phyloP scores from a whole-genome alignment of 2,113 vertebrate species.

The Myotis yumanensis region DNA sequence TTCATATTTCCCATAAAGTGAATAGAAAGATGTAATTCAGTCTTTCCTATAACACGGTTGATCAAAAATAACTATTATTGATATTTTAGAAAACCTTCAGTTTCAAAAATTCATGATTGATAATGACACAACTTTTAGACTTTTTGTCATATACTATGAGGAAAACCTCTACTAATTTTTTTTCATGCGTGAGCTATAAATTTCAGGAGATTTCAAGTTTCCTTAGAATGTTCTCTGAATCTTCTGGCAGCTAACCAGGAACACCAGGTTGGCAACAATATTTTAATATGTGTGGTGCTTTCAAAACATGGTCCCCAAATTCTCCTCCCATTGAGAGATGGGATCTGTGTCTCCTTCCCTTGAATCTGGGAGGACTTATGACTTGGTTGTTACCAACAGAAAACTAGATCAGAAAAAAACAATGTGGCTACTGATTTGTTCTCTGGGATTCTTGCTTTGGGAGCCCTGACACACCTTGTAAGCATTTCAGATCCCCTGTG shows the following conservation, averaged over 20 bases:
- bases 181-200: background rate
- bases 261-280: background rate
- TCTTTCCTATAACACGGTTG: background rate
- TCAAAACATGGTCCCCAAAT: background rate
- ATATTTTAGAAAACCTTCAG: constrained; percentile 24
- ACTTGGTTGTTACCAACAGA: background rate
- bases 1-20: background rate
- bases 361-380: background rate
- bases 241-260: background rate
- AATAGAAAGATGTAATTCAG: background rate
- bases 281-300: background rate
- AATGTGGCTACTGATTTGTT: background rate
- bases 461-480: background rate
- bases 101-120: background rate
- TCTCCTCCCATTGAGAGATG: too few species aligned
- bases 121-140: background rate
- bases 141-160: background rate
- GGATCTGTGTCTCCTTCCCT: background rate
- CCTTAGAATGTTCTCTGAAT: background rate
- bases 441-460: background rate
- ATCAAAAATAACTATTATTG: constrained; percentile 8
- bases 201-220: background rate
- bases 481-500: background rate
- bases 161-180: background rate
- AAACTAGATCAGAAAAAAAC: background rate